Percentiles rank a stretch among this genome's conserved stretches.
Evolutionary conservation across 2,888 invertebrate genomes (phyloP).

Genomic region (Steinernema scapterisci): DNA sequence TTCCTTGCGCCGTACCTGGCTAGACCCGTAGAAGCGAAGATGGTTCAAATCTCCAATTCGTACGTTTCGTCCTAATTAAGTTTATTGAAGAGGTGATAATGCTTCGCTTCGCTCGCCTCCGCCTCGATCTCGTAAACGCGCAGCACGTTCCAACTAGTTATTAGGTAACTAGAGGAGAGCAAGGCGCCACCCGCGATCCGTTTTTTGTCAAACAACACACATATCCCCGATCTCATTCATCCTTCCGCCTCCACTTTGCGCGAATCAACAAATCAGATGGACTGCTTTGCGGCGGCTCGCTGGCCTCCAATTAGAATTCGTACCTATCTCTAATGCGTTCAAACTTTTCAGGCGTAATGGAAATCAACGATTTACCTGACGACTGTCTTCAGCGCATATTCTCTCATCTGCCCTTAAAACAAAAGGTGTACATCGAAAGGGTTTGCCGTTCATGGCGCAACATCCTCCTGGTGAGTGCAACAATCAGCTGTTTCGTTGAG

Average conservation of each 20-base stretch:
- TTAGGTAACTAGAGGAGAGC: constrained; percentile 17
- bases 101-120: neutral
- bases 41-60: no score
- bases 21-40: no score
- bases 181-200: constrained; percentile 1
- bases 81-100: constrained; percentile 1
- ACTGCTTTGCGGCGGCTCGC: neutral
- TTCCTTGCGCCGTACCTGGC: no score
- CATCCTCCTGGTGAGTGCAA: constrained; percentile 41
- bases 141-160: constrained; percentile 4
- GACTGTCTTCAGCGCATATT: constrained; percentile 47
- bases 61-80: no score
- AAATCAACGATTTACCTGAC: neutral
- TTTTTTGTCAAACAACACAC: constrained; percentile 9
- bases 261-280: constrained; percentile 1
- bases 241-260: constrained; percentile 1
- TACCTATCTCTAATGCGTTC: no score
- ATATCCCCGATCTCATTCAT: constrained; percentile 1
- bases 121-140: neutral
- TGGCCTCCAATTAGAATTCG: neutral
- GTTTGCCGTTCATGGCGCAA: constrained; percentile 50
- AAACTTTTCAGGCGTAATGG: neutral
- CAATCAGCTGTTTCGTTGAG: neutral
- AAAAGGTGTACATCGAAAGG: constrained; percentile 51
- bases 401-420: constrained; percentile 41